A percentile compares a stretch with the other conserved stretches of the same genome.
These are phyloP conservation scores for Eidolon helvum DNA, from an alignment of 2,113 vertebrate genomes.

Conservation along the genomic window DNA sequence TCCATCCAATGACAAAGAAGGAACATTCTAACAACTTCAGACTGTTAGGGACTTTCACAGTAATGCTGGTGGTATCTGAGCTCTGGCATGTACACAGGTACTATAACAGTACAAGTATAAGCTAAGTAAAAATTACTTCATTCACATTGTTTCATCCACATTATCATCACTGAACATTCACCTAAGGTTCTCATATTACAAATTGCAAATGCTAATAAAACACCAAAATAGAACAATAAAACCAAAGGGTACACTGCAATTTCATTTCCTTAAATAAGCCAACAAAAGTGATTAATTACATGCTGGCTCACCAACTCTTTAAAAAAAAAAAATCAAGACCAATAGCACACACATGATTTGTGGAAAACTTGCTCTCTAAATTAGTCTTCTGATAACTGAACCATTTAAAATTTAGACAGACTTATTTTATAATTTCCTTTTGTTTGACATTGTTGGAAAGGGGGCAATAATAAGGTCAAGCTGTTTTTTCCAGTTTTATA, in stretches of 20 bases:
- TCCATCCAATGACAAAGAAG: not conserved
- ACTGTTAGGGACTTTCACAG: not conserved
- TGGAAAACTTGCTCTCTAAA: slow-evolving; percentile 49
- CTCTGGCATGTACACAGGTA: not conserved
- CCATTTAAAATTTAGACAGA: slow-evolving; percentile 46
- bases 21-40: not conserved
- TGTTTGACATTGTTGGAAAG: slow-evolving; percentile 52
- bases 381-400: slow-evolving; percentile 40
- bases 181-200: not conserved
- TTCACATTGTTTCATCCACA: not conserved
- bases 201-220: not conserved
- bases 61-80: not conserved
- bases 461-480: slow-evolving; percentile 22
- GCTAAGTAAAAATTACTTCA: not conserved
- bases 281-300: slow-evolving; percentile 64
- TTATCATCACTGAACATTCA: not conserved
- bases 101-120: not conserved
- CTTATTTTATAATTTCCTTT: slow-evolving; percentile 50
- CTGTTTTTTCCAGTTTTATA: slow-evolving; percentile 40
- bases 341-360: slow-evolving; percentile 44
- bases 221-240: slow-evolving; percentile 9
- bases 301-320: not conserved
- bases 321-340: slow-evolving; percentile 43
- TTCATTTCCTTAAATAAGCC: slow-evolving; percentile 61
- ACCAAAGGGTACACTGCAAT: not conserved